These are phyloP conservation scores for Eupristina koningsbergeri DNA, from an alignment of 1,140 invertebrate genomes.

Conservation along the genomic window DNA sequence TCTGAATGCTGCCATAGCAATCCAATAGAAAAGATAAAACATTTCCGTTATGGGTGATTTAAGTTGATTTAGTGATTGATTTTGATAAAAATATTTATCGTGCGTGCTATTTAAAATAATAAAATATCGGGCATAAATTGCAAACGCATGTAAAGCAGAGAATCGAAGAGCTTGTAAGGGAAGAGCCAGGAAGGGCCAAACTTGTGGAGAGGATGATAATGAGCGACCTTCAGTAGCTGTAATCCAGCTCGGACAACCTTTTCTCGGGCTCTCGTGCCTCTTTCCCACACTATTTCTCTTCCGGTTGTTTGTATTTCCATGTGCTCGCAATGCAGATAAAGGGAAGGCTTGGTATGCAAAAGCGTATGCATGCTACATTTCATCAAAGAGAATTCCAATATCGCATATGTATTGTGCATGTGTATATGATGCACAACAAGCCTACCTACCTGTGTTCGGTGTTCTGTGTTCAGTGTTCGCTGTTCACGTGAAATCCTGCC, in stretches of 20 bases:
- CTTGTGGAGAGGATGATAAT: conserved; percentile 31
- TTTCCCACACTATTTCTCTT: not conserved
- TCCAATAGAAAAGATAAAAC: too few relatives aligned
- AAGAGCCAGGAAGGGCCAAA: too few relatives aligned
- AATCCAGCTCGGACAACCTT: conserved; percentile 22
- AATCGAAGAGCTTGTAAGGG: conserved; percentile 18
- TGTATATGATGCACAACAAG: conserved; percentile 5
- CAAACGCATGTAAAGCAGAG: not conserved
- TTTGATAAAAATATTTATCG: too few relatives aligned
- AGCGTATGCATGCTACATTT: not conserved
- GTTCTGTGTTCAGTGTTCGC: too few relatives aligned
- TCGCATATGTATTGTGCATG: not conserved
- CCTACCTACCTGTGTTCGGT: too few relatives aligned
- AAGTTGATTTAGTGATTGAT: too few relatives aligned
- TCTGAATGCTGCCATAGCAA: too few relatives aligned
- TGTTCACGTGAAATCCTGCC: not conserved
- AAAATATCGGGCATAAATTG: not conserved
- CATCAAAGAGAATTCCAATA: conserved; percentile 28
- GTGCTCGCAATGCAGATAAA: conserved; percentile 25
- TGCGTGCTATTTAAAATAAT: not conserved
- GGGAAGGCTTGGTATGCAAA: not conserved
- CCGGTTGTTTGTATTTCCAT: conserved; percentile 1
- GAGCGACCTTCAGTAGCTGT: conserved; percentile 17
- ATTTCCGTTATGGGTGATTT: too few relatives aligned
- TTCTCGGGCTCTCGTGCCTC: not conserved